Percentiles rank a stretch among this genome's conserved stretches.
phyloP scores from a whole-genome alignment of 2,113 vertebrate genomes.

The Haemorhous mexicanus region DNA sequence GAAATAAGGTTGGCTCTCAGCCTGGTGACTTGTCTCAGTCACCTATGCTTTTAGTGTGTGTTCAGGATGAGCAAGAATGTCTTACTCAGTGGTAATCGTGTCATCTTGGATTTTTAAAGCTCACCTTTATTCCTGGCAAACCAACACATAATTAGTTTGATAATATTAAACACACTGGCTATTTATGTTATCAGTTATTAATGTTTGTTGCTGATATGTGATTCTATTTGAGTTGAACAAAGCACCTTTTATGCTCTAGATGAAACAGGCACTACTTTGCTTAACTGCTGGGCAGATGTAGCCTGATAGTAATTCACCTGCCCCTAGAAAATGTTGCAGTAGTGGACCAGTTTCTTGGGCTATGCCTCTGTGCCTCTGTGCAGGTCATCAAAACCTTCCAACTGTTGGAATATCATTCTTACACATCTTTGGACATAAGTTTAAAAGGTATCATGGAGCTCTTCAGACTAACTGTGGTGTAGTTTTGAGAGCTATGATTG shows the following conservation, averaged over 20 bases:
- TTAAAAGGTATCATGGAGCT: neutral
- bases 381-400: neutral
- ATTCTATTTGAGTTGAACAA: conserved; percentile 14
- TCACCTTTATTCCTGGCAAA: conserved; percentile 55
- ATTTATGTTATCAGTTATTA: conserved; percentile 61
- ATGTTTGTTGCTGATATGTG: neutral
- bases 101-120: conserved; percentile 40
- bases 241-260: neutral
- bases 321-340: neutral
- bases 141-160: conserved; percentile 43
- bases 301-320: neutral
- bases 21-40: conserved; percentile 33
- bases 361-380: neutral
- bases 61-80: neutral
- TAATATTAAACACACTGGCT: conserved; percentile 7
- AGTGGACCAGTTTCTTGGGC: neutral
- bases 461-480: neutral
- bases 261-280: neutral
- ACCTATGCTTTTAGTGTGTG: conserved; percentile 18
- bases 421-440: neutral
- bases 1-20: conserved; percentile 25
- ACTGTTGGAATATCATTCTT: neutral
- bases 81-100: conserved; percentile 33
- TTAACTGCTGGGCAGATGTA: neutral
- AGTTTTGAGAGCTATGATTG: neutral